phyloP scores from a whole-genome alignment of 2,113 vertebrate species.

The Chionis minor region DNA sequence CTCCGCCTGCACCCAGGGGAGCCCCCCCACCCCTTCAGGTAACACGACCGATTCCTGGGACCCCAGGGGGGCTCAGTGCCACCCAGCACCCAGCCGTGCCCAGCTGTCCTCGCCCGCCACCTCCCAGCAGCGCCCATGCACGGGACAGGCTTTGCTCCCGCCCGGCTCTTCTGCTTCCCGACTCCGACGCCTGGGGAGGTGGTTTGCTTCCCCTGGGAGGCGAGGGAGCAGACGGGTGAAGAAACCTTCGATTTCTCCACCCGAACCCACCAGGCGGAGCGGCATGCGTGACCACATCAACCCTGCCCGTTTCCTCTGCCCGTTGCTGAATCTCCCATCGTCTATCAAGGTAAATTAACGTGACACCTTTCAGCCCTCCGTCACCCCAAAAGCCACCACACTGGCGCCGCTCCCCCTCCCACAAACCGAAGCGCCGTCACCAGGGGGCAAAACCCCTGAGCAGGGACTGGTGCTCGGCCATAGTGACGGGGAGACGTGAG shows the following conservation, averaged over 20 bases:
- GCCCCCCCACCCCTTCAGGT: accelerated
- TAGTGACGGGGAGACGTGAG: not conserved
- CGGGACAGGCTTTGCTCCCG: too few relatives aligned
- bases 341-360: too few relatives aligned
- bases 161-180: too few relatives aligned
- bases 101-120: too few relatives aligned
- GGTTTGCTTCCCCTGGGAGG: not conserved
- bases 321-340: accelerated
- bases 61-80: too few relatives aligned
- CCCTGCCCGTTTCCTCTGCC: not conserved
- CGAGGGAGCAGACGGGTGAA: not conserved
- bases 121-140: too few relatives aligned
- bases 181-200: too few relatives aligned
- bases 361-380: not conserved
- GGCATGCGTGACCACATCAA: not conserved
- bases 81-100: too few relatives aligned
- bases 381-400: not conserved
- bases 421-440: not conserved
- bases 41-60: accelerated
- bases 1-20: accelerated
- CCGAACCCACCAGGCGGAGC: not conserved
- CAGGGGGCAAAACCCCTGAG: not conserved
- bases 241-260: not conserved
- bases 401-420: not conserved
- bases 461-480: not conserved